Evolutionary conservation across 2,797 vertebrate species (phyloP).

Genomic region (Mycteria americana): DNA sequence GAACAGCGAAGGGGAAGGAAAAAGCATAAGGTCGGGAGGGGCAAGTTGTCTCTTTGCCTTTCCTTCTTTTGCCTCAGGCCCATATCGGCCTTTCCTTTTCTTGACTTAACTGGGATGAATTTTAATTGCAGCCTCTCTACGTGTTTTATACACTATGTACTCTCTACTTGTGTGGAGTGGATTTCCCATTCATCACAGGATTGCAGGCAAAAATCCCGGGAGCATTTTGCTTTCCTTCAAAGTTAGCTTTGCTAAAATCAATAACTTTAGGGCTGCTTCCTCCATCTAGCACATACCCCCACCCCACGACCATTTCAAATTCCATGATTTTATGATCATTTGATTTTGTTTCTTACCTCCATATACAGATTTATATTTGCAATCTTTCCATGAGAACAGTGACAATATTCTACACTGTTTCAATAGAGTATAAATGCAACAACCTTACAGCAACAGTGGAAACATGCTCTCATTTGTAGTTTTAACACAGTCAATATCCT

Average conservation of each 20-base stretch:
- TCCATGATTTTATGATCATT: not conserved
- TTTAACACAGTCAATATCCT: not conserved
- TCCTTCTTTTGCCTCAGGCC: conserved; percentile 72
- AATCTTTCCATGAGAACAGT: not conserved
- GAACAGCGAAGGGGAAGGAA: conserved; percentile 49
- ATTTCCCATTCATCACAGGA: conserved; percentile 74
- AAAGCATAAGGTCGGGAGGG: conserved; percentile 65
- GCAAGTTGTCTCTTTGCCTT: conserved; percentile 71
- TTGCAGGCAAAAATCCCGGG: conserved; percentile 66
- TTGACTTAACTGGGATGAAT: conserved; percentile 74
- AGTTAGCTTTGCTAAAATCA: conserved; percentile 70
- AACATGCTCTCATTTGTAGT: not conserved
- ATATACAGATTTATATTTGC: not conserved
- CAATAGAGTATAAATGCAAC: not conserved
- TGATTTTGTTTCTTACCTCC: not conserved
- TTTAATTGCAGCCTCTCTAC: conserved; percentile 66
- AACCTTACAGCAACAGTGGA: not conserved
- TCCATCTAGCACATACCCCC: not conserved
- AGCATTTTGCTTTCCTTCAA: conserved; percentile 69
- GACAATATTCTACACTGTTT: not conserved
- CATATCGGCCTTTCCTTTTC: conserved; percentile 69
- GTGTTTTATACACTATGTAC: conserved; percentile 58
- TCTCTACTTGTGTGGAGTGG: conserved; percentile 68
- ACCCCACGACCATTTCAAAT: conserved; percentile 8
- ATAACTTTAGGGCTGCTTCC: conserved; percentile 57